Evolutionary conservation across 2,797 vertebrate genomes (phyloP).

Genomic region (Smutsia temminckii): DNA sequence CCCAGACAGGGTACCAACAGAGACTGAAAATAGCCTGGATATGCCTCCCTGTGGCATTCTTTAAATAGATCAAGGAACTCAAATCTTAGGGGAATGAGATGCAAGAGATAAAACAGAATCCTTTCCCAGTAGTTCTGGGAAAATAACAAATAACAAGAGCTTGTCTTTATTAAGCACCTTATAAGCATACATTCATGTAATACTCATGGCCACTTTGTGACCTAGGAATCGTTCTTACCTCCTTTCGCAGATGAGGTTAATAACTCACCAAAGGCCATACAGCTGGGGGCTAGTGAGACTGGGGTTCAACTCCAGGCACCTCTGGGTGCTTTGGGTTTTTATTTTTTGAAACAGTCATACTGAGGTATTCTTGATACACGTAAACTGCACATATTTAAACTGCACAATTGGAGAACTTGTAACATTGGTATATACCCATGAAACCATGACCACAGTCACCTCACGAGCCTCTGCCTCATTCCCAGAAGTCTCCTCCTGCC

Average conservation of each 20-base stretch:
- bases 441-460: neutral
- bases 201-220: neutral
- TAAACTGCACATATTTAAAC: neutral
- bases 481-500: neutral
- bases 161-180: neutral
- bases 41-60: neutral
- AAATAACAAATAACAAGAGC: neutral
- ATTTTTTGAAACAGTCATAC: neutral
- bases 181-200: neutral
- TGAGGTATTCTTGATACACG: neutral
- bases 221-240: neutral
- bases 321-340: neutral
- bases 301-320: neutral
- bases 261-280: neutral
- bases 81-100: neutral
- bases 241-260: neutral
- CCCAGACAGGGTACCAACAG: neutral
- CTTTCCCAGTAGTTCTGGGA: neutral
- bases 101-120: neutral
- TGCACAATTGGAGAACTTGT: neutral
- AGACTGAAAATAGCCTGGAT: neutral
- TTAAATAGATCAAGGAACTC: neutral
- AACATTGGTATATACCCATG: neutral
- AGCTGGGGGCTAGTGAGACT: neutral
- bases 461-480: fast-evolving